Conservation (phyloP, 2,888 invertebrate species). For the Trichopoda pennipes region DNA sequence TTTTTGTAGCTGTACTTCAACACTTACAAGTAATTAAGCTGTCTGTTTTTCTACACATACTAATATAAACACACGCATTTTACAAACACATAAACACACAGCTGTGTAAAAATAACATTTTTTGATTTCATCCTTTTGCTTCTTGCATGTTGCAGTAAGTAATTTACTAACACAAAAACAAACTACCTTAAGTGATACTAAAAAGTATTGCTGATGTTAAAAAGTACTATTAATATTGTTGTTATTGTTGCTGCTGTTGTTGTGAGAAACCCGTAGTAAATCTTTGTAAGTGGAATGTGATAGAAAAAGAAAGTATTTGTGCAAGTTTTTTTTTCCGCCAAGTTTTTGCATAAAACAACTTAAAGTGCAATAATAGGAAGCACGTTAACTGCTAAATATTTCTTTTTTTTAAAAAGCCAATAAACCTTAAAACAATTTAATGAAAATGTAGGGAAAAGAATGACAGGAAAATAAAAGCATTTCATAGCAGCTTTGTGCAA, state of each 20-base stretch:
- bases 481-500: neutral
- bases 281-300: slow-evolving; percentile 38
- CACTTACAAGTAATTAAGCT: slow-evolving; percentile 66
- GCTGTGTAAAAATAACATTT: neutral
- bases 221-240: too few relatives aligned
- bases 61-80: neutral
- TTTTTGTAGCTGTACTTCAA: slow-evolving; percentile 58
- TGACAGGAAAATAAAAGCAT: neutral
- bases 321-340: slow-evolving; percentile 35
- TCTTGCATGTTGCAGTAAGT: slow-evolving; percentile 11
- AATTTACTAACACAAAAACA: slow-evolving; percentile 32
- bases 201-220: slow-evolving; percentile 56
- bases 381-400: slow-evolving; percentile 32
- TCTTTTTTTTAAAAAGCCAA: slow-evolving; percentile 55
- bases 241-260: slow-evolving; percentile 23
- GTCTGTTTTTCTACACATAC: slow-evolving; percentile 38
- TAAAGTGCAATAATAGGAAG: slow-evolving; percentile 6
- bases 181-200: slow-evolving; percentile 46
- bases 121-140: slow-evolving; percentile 1
- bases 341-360: slow-evolving; percentile 21
- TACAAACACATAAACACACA: neutral
- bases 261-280: slow-evolving; percentile 59
- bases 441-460: slow-evolving; percentile 1
- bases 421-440: slow-evolving; percentile 55
- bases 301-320: slow-evolving; percentile 43